Conservation (phyloP, 2,113 vertebrate species). For the Synodontis membranacea region DNA sequence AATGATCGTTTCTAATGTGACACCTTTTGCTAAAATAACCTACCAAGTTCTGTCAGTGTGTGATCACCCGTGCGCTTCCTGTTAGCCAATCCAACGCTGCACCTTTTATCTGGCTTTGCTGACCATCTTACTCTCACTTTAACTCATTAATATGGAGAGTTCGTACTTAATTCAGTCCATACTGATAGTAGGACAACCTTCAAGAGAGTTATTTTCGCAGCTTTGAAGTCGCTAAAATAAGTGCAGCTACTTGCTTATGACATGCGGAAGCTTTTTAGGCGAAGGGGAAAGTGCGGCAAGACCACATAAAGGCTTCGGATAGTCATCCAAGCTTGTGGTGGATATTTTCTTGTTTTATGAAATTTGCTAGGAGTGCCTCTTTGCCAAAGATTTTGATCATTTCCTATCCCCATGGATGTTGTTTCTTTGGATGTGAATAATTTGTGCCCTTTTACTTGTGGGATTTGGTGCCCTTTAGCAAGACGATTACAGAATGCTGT, state of each 20-base stretch:
- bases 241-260: conserved; percentile 1
- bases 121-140: conserved; percentile 13
- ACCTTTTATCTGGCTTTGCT: conserved; percentile 6
- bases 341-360: neutral
- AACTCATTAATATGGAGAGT: conserved; percentile 29
- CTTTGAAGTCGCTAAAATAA: conserved; percentile 31
- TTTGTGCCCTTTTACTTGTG: conserved; percentile 33
- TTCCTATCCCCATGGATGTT: conserved; percentile 1
- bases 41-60: conserved; percentile 17
- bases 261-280: neutral
- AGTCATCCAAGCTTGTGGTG: neutral
- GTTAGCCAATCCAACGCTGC: conserved; percentile 3
- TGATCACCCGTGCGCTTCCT: conserved; percentile 2
- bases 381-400: neutral
- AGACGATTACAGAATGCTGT: conserved; percentile 3
- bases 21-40: neutral
- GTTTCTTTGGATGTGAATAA: conserved; percentile 32
- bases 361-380: neutral
- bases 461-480: conserved; percentile 39
- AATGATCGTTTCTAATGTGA: conserved; percentile 11
- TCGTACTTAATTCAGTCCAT: conserved; percentile 24
- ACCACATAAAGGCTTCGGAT: neutral
- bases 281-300: neutral
- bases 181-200: neutral
- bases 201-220: conserved; percentile 25